Conservation (phyloP, 2,113 vertebrate species). For the Rhinichthys klamathensis region DNA sequence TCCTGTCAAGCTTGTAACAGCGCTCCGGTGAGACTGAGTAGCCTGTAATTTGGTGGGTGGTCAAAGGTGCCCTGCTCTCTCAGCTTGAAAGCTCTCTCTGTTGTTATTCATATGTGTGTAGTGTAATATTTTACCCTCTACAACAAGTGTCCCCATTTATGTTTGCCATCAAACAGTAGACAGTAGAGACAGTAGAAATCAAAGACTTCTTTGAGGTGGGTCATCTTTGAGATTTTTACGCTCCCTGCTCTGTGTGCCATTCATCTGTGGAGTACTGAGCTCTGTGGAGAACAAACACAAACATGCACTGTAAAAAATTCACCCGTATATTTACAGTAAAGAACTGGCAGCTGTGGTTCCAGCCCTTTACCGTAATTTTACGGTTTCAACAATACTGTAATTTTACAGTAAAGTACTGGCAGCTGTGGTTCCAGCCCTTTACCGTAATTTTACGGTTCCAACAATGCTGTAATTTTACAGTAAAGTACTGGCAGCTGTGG, state of each 20-base stretch:
- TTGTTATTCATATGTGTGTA: constrained; percentile 8
- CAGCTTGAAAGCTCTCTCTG: background rate
- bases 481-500: no score
- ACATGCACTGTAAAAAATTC: no score
- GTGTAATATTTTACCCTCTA: constrained; percentile 27
- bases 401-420: no score
- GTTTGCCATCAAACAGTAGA: no score
- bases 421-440: no score
- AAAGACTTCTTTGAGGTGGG: background rate
- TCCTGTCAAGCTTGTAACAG: background rate
- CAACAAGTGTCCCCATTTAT: background rate
- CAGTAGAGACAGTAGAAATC: background rate
- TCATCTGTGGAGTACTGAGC: background rate
- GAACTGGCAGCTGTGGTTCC: no score
- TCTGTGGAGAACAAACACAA: constrained; percentile 30
- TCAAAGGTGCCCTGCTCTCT: constrained; percentile 24
- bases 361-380: no score
- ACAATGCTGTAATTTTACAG: no score
- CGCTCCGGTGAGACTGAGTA: background rate
- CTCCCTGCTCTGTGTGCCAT: background rate
- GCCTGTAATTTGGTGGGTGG: constrained; percentile 3
- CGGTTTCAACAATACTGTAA: no score
- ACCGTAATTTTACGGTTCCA: no score
- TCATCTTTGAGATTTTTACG: background rate
- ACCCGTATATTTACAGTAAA: no score